phyloP scores from a whole-genome alignment of 2,888 invertebrate species.

The Hydrotaea diabolus region DNA sequence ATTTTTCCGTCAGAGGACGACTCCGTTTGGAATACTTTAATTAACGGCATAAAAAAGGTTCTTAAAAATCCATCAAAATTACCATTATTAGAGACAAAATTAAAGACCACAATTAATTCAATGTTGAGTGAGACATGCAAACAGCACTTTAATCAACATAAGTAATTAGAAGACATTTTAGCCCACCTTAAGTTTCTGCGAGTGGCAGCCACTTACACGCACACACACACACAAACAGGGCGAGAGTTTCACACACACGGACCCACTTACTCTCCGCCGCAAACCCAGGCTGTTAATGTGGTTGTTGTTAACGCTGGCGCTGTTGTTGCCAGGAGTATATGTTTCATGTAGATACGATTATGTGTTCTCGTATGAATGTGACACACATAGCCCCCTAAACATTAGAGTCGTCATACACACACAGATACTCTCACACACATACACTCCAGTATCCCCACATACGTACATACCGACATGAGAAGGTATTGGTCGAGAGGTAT shows the following conservation, averaged over 20 bases:
- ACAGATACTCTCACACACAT: background rate
- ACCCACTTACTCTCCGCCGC: background rate
- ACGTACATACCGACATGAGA: background rate
- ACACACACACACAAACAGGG: no score
- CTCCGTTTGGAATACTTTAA: conserved; percentile 23
- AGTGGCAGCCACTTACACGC: background rate
- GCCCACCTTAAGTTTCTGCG: conserved; percentile 32
- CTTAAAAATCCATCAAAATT: conserved; percentile 47
- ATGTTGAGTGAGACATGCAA: conserved; percentile 57
- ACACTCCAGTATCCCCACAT: background rate
- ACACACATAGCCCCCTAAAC: conserved; percentile 1
- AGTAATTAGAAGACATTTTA: conserved; percentile 64
- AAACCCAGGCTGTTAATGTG: background rate
- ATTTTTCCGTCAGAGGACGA: no score
- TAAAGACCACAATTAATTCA: conserved; percentile 52
- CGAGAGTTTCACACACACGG: no score
- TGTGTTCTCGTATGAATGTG: background rate
- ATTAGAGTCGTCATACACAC: conserved; percentile 5
- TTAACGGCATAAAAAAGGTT: conserved; percentile 40
- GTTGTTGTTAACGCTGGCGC: background rate
- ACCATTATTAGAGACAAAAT: conserved; percentile 40
- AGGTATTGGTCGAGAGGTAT: conserved; percentile 16
- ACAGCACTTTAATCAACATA: conserved; percentile 64
- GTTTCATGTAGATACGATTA: conserved; percentile 13
- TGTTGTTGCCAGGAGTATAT: conserved; percentile 21